Conservation (phyloP, 2,113 vertebrate genomes). For the Anhinga rufa region DNA sequence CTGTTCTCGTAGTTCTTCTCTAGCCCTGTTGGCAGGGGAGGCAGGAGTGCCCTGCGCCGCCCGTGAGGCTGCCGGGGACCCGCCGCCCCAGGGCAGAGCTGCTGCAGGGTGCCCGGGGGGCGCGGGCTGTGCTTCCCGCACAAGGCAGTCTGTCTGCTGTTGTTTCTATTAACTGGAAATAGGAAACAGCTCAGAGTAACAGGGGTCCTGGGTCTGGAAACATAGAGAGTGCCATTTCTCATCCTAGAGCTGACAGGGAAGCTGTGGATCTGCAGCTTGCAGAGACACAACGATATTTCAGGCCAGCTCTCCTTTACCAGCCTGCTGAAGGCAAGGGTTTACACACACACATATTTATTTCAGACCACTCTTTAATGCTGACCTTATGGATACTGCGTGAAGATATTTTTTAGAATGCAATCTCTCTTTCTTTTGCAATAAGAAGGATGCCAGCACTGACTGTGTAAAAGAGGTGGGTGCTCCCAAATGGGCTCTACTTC, state of each 20-base stretch:
- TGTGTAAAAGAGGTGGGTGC: background rate
- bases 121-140: background rate
- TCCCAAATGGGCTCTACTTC: background rate
- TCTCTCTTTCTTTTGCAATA: background rate
- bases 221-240: background rate
- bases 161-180: background rate
- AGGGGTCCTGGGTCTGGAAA: background rate
- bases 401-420: background rate
- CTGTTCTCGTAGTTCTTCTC: background rate
- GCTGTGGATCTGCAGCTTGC: background rate
- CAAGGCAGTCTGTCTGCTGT: background rate
- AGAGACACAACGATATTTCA: fast-evolving
- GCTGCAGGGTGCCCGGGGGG: background rate
- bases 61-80: background rate
- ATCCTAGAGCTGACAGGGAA: background rate
- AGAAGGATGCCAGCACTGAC: background rate
- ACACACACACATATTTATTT: background rate
- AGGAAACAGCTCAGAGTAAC: background rate
- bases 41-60: background rate
- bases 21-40: background rate
- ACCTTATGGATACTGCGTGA: background rate
- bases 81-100: background rate
- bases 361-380: background rate
- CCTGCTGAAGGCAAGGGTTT: background rate
- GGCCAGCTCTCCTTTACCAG: background rate